Percentiles rank a stretch among this genome's conserved stretches.
Conservation (phyloP, 1,140 invertebrate genomes). For the Latrodectus geometricus region DNA sequence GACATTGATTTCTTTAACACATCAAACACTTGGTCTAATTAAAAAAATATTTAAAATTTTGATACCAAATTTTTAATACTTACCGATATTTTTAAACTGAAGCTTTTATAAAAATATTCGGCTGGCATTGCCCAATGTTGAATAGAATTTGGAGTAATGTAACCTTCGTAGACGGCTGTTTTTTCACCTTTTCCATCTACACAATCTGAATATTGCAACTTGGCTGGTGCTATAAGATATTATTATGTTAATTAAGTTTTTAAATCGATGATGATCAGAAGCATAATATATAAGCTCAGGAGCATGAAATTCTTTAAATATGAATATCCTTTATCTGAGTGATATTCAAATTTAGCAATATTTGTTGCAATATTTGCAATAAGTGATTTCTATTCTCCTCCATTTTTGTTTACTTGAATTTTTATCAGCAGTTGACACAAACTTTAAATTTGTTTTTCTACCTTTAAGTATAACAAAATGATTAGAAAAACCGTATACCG, state of each 20-base stretch:
- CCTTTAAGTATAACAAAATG: too few species aligned
- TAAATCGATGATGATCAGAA: neutral
- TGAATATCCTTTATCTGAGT: too few species aligned
- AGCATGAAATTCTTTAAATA: neutral
- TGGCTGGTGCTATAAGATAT: conserved; percentile 12
- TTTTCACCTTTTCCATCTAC: neutral
- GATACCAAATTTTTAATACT: neutral
- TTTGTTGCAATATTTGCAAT: neutral
- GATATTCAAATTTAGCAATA: too few species aligned
- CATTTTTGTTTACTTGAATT: too few species aligned
- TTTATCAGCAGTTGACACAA: too few species aligned
- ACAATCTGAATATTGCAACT: conserved; percentile 31
- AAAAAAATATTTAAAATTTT: too few species aligned
- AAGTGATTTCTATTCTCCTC: too few species aligned
- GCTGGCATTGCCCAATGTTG: conserved; percentile 53
- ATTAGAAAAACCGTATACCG: too few species aligned
- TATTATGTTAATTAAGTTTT: neutral
- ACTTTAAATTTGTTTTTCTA: too few species aligned
- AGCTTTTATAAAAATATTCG: conserved; percentile 55
- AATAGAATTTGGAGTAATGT: conserved; percentile 33
- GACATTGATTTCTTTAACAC: too few species aligned
- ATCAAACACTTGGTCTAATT: too few species aligned
- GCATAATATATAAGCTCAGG: neutral
- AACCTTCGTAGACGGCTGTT: conserved; percentile 9
- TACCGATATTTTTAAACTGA: conserved; percentile 33